A percentile compares a stretch with the other conserved stretches of the same genome.
These are phyloP conservation scores for Cephus runcator DNA, from an alignment of 2,888 invertebrate species.

Conservation along the genomic window DNA sequence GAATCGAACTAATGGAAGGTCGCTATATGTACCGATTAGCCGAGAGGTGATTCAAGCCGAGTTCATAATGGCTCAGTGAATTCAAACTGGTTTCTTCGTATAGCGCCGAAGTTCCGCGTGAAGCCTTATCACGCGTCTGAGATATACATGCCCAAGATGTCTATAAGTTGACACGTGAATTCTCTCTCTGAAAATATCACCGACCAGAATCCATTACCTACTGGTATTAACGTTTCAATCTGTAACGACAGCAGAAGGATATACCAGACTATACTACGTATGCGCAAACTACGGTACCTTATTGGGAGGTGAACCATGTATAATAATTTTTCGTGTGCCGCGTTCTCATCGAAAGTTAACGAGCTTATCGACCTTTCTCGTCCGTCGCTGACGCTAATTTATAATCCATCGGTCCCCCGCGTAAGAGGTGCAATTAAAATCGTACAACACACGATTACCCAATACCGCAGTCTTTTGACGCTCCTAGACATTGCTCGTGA, in stretches of 20 bases:
- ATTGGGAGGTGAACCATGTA: not conserved
- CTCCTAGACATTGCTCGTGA: not conserved
- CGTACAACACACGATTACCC: not conserved
- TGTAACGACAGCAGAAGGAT: not conserved
- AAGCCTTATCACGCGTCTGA: not conserved
- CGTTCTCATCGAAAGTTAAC: slow-evolving; percentile 14
- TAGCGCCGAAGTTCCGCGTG: not conserved
- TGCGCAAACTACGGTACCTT: not conserved
- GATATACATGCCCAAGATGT: not conserved
- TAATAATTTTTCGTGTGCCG: slow-evolving; percentile 3
- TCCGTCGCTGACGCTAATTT: not conserved
- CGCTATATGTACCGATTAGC: slow-evolving; percentile 51
- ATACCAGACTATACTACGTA: not conserved
- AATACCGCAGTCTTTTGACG: not conserved
- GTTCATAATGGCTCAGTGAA: slow-evolving; percentile 51
- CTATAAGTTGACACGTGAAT: not conserved
- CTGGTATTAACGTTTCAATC: slow-evolving; percentile 3
- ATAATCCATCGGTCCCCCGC: not conserved
- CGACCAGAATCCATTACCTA: not conserved
- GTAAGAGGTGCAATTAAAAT: not conserved
- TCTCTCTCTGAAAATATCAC: not conserved
- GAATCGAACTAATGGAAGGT: slow-evolving; percentile 56
- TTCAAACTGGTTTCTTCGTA: slow-evolving; percentile 45
- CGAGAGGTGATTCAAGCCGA: slow-evolving; percentile 49
- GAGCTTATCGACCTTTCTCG: slow-evolving; percentile 4